Evolutionary conservation across 2,888 invertebrate genomes (phyloP), one percentile per base, ranked within the genome.

Genomic region (Netelia fuscicornis): DNA sequence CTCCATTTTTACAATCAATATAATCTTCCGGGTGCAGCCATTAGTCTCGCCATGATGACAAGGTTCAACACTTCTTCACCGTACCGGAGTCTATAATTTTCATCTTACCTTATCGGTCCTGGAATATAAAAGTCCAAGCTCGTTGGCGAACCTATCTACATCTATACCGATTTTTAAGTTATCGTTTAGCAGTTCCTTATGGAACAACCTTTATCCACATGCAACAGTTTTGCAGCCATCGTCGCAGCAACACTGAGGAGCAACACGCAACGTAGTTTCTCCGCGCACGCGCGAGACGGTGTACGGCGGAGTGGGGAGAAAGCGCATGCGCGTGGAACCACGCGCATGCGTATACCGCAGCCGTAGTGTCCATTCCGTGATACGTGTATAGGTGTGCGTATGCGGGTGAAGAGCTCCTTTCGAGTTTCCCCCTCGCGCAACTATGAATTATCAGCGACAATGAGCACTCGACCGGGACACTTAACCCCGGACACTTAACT

Each of bases 401-500:
- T 76, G 77, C 84, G 81, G 76, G 72, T 84, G 84, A 81, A 77
- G 67, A 37, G 37, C 37, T 37, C 8, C 64, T 60, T 52, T 70
- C 70, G 58, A 71, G 65, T 54, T 58, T 58, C 25, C 42, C 60
- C 58, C 58, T 44, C 62, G 64, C 11, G 74, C 60, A 78, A 81
- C 80, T 83, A 86, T 85, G 86, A 86, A 86, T 86, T 84, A 84
- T 79, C 75, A 84, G 76, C 77, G 84, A 86, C 84, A 81, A 86
- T 84, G 84, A 86, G 81, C 68, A 84, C 86, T 84, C 81, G 84
- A 84, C 81, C 77, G 84, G 76, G 86, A 86, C 81, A 86, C 84
- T 82, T 84, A 86, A 86, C 80, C 81, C 86, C 79, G 82, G 72
- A 81, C 82, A 75, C 81, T 84, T 78, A 67, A 81, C 84, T 79